These are phyloP conservation scores for Clitarchus hookeri DNA, from an alignment of 2,888 invertebrate species.

Conservation along the genomic window DNA sequence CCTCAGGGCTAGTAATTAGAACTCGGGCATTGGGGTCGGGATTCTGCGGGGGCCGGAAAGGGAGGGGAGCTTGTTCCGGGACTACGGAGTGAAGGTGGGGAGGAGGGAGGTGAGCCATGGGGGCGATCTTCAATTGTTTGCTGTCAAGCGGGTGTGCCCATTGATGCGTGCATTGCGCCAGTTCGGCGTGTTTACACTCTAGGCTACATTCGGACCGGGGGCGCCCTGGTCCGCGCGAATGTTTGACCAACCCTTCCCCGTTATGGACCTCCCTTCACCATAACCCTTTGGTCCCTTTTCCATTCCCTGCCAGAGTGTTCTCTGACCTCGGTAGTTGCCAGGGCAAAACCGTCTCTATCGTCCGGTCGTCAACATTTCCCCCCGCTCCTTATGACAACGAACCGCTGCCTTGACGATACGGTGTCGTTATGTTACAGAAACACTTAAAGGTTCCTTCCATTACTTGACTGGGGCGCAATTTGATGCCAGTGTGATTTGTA, in stretches of 20 bases:
- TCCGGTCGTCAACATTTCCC: not conserved
- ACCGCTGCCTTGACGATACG: not conserved
- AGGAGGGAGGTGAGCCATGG: not conserved
- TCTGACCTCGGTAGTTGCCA: not conserved
- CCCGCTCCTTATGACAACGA: not conserved
- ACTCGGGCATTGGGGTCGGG: constrained; percentile 4
- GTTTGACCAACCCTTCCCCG: not conserved
- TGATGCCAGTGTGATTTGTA: too few species aligned
- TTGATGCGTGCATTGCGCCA: constrained; percentile 22
- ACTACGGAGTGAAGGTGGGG: not conserved
- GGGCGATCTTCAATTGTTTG: constrained; percentile 26
- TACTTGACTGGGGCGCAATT: not conserved
- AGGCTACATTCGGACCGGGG: not conserved
- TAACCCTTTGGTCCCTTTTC: not conserved
- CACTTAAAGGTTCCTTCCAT: not conserved
- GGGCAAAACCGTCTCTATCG: not conserved
- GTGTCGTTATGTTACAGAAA: not conserved
- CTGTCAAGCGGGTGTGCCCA: constrained; percentile 26
- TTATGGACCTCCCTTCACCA: not conserved
- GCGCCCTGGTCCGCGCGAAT: constrained; percentile 6
- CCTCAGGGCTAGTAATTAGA: constrained; percentile 23
- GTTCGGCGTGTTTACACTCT: constrained; percentile 14
- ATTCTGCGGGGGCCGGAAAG: not conserved
- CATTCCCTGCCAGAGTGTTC: not conserved
- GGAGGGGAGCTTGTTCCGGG: constrained; percentile 1